phyloP scores from a whole-genome alignment of 2,888 invertebrate genomes.

The Odontomyia ornata region DNA sequence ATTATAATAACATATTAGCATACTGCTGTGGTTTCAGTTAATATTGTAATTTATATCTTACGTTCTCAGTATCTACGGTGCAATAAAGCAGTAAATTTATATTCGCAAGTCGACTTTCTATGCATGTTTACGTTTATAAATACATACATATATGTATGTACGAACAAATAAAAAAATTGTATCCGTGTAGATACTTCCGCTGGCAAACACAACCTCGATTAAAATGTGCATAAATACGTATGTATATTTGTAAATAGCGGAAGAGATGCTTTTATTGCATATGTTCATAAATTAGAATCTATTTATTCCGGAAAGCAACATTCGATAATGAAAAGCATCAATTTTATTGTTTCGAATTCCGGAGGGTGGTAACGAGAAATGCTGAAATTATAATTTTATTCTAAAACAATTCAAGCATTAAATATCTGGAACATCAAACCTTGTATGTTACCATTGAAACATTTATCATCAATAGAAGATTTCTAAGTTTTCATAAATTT shows the following conservation, averaged over 20 bases:
- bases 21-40: too few species aligned
- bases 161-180: background rate
- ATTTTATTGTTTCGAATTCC: constrained; percentile 17
- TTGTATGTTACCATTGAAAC: too few species aligned
- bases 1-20: too few species aligned
- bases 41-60: too few species aligned
- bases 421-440: too few species aligned
- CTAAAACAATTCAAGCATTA: too few species aligned
- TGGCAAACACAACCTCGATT: constrained; percentile 7
- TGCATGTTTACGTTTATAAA: too few species aligned
- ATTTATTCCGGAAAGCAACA: constrained; percentile 8
- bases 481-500: too few species aligned
- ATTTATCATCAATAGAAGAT: too few species aligned
- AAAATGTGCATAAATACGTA: constrained; percentile 33
- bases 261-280: constrained; percentile 7
- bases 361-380: too few species aligned
- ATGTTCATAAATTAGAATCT: constrained; percentile 25
- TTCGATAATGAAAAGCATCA: constrained; percentile 30
- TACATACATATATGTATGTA: too few species aligned
- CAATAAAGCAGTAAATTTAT: constrained; percentile 25
- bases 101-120: background rate
- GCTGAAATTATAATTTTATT: too few species aligned
- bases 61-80: background rate
- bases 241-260: constrained; percentile 9
- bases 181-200: constrained; percentile 15